Evolutionary conservation across 2,888 invertebrate genomes (phyloP).

Genomic region (Cantharis rustica): DNA sequence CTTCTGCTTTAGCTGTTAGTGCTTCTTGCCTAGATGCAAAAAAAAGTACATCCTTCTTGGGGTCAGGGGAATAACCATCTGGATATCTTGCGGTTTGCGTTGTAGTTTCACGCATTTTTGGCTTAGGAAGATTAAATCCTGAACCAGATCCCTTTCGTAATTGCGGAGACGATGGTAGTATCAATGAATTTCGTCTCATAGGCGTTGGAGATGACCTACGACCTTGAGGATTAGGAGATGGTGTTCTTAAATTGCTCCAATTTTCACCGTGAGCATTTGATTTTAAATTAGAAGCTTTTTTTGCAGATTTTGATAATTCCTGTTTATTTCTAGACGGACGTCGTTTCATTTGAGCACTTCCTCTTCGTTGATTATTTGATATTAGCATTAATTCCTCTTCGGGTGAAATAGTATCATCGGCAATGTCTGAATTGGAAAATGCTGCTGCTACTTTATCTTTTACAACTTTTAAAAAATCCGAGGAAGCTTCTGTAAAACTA

Average conservation of each 20-base stretch:
- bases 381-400: conserved; percentile 8
- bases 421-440: conserved; percentile 3
- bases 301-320: conserved; percentile 6
- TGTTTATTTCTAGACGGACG: conserved; percentile 7
- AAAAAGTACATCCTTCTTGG: conserved; percentile 6
- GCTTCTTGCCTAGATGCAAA: conserved; percentile 58
- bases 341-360: conserved; percentile 10
- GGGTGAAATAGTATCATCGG: conserved; percentile 17
- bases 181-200: conserved; percentile 25
- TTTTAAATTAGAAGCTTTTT: not conserved
- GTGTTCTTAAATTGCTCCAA: conserved; percentile 26
- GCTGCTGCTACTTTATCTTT: conserved; percentile 21
- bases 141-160: conserved; percentile 8
- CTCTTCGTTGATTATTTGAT: conserved; percentile 9
- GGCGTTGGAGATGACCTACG: conserved; percentile 33
- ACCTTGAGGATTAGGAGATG: conserved; percentile 17
- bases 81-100: conserved; percentile 49
- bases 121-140: conserved; percentile 20
- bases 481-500: conserved; percentile 23
- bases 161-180: not conserved
- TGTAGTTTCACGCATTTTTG: conserved; percentile 50
- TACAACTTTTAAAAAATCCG: conserved; percentile 8
- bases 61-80: not conserved
- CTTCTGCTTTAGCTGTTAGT: conserved; percentile 66
- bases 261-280: conserved; percentile 11